Percentiles rank a stretch among this genome's conserved stretches.
Conservation (phyloP, 2,113 vertebrate species). For the Turnix velox region DNA sequence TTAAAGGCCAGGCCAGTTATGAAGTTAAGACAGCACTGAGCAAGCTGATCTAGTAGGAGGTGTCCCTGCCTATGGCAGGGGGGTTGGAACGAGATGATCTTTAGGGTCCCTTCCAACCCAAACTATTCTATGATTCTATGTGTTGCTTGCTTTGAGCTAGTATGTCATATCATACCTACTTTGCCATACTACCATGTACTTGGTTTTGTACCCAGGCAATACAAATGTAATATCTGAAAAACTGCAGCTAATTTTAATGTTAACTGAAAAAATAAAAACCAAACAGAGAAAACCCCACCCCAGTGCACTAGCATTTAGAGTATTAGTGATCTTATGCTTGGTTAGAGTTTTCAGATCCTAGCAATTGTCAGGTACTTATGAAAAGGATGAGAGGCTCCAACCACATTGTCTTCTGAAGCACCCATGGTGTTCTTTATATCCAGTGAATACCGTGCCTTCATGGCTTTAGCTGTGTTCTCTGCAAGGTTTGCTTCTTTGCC, state of each 20-base stretch:
- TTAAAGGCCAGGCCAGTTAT: too few species aligned
- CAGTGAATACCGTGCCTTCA: neutral
- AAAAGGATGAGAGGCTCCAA: neutral
- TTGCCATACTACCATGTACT: neutral
- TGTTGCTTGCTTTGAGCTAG: neutral
- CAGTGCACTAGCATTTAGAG: neutral
- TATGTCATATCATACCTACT: neutral
- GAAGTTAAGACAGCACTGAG: too few species aligned
- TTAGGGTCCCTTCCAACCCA: too few species aligned
- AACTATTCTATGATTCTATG: too few species aligned
- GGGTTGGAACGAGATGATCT: too few species aligned
- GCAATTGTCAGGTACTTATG: neutral
- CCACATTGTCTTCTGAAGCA: neutral
- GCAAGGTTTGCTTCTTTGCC: slow-evolving; percentile 10
- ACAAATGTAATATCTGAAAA: neutral
- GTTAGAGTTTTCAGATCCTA: neutral
- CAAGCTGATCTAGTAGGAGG: too few species aligned
- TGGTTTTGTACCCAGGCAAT: neutral
- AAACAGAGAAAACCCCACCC: neutral
- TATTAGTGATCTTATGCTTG: neutral
- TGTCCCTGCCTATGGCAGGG: too few species aligned
- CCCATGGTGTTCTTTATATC: neutral
- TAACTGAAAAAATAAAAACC: neutral
- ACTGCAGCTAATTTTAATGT: neutral
- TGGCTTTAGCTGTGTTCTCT: slow-evolving; percentile 10